phyloP scores from a whole-genome alignment of 2,113 vertebrate species.

The Podiceps cristatus region DNA sequence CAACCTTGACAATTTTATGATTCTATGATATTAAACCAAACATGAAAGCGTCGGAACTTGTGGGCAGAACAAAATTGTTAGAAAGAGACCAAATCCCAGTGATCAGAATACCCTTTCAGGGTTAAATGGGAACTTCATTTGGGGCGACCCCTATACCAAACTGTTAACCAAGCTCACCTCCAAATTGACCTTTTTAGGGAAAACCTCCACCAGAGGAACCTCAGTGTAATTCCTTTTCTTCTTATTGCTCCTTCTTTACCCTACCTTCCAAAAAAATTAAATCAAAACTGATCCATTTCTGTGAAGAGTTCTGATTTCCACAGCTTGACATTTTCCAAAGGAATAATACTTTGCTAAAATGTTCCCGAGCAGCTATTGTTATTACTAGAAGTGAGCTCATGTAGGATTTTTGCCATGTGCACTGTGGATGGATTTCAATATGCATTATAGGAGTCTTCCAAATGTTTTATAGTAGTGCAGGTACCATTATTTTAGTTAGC shows the following conservation, averaged over 20 bases:
- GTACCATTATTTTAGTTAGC: background rate
- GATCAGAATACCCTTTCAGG: background rate
- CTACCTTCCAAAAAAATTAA: background rate
- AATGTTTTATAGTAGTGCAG: constrained; percentile 16
- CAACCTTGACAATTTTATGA: no score
- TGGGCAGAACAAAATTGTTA: background rate
- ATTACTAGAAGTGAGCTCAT: constrained; percentile 60
- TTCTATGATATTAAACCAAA: background rate
- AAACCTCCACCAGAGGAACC: background rate
- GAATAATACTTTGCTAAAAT: constrained; percentile 38
- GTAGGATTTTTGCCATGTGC: constrained; percentile 42
- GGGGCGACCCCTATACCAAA: background rate
- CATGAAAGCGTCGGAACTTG: background rate
- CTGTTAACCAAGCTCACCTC: background rate
- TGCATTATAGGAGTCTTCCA: constrained; percentile 17
- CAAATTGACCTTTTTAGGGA: background rate
- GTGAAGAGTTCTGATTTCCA: background rate
- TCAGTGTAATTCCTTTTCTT: background rate
- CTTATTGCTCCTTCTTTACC: background rate
- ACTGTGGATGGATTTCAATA: constrained; percentile 16
- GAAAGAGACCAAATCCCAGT: background rate
- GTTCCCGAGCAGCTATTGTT: constrained; percentile 32
- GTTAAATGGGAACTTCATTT: background rate
- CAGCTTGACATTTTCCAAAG: constrained; percentile 18
- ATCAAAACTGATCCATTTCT: background rate